Evolutionary conservation across 92 coral and sea anemone species (phyloP).

Genomic region (Phymanthus crucifer): DNA sequence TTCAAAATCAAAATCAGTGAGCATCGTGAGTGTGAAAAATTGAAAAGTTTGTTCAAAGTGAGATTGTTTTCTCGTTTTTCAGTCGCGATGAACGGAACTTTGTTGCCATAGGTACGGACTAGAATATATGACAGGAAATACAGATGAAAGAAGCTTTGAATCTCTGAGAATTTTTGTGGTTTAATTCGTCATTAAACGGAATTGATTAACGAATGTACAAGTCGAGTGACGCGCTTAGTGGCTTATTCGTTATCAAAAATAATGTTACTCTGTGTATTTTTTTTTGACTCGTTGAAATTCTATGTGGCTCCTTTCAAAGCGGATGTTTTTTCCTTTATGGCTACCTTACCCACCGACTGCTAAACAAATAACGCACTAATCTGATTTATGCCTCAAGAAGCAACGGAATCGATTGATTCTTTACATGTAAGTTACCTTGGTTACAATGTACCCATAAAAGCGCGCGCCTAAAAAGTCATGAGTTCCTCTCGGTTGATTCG

Average conservation of each 20-base stretch:
- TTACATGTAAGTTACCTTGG: background rate
- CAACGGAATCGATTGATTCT: too few species aligned
- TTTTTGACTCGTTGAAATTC: too few species aligned
- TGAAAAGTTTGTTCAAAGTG: background rate
- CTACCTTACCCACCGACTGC: too few species aligned
- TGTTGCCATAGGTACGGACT: background rate
- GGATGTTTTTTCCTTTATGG: too few species aligned
- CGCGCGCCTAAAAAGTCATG: background rate
- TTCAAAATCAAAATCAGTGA: background rate
- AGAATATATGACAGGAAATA: background rate
- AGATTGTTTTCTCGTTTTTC: background rate
- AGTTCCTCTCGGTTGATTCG: background rate
- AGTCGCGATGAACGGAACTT: background rate
- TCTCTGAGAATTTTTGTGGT: background rate
- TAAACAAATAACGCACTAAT: too few species aligned
- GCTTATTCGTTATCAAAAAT: background rate
- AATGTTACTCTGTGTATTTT: background rate
- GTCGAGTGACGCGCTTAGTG: background rate
- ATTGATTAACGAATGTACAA: background rate
- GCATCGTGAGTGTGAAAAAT: background rate
- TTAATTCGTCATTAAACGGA: background rate
- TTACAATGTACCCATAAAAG: background rate
- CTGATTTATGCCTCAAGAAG: too few species aligned
- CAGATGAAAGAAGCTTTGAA: background rate
- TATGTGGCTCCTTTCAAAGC: too few species aligned